These are phyloP conservation scores for Sycophila texana DNA, from an alignment of 2,888 invertebrate genomes.

Conservation along the genomic window DNA sequence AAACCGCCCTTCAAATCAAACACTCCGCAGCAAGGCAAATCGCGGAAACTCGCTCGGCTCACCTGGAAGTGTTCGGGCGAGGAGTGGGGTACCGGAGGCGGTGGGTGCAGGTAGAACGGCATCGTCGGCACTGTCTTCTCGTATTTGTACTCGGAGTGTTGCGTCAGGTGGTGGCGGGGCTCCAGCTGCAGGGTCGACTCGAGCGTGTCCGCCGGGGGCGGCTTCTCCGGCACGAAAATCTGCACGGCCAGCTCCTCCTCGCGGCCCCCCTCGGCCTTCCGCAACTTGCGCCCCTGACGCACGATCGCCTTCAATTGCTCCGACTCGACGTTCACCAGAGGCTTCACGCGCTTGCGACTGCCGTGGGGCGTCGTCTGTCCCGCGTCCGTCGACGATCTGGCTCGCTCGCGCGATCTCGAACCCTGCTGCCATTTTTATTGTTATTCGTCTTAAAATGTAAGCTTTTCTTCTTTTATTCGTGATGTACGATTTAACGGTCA, in stretches of 20 bases:
- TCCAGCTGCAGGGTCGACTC: constrained; percentile 75
- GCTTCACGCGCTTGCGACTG: constrained; percentile 62
- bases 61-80: constrained; percentile 66
- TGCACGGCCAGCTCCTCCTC: constrained; percentile 69
- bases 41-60: background rate
- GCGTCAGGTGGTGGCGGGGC: constrained; percentile 83
- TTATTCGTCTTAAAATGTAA: no score
- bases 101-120: constrained; percentile 72
- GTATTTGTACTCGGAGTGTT: constrained; percentile 87
- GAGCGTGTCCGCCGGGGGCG: constrained; percentile 70
- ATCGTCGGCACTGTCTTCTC: constrained; percentile 74
- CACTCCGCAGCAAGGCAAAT: no score
- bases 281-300: constrained; percentile 72
- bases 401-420: constrained; percentile 45
- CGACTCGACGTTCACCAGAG: constrained; percentile 72
- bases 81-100: constrained; percentile 69
- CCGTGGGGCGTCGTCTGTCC: constrained; percentile 48
- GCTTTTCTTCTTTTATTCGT: no score
- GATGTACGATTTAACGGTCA: no score
- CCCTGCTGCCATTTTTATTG: constrained; percentile 14
- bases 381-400: constrained; percentile 47
- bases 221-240: constrained; percentile 68
- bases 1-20: no score
- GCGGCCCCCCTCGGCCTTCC: constrained; percentile 76
- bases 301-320: constrained; percentile 73